phyloP scores from a whole-genome alignment of 2,113 vertebrate species.

The Pterocles gutturalis region DNA sequence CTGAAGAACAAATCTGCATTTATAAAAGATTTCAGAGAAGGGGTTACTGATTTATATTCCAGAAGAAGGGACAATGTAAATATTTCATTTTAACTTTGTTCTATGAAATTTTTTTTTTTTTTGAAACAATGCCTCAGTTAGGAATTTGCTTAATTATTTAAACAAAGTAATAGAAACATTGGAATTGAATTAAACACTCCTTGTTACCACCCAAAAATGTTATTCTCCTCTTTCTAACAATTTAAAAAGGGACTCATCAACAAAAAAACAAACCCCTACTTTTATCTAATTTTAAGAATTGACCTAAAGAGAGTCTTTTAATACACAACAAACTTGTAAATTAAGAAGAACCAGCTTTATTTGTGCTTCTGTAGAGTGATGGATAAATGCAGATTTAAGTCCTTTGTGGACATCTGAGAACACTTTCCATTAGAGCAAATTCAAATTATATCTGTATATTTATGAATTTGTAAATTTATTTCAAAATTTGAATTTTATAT shows the following conservation, averaged over 20 bases:
- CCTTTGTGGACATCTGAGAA: background rate
- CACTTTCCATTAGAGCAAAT: background rate
- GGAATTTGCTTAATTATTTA: background rate
- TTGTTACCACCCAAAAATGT: background rate
- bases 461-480: background rate
- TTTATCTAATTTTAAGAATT: background rate
- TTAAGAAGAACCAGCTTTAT: background rate
- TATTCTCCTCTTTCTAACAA: background rate
- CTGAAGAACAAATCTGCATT: background rate
- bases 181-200: background rate
- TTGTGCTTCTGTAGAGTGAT: background rate
- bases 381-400: background rate
- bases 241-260: background rate
- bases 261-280: fast-evolving
- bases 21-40: background rate
- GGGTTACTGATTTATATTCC: background rate
- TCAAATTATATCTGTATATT: background rate
- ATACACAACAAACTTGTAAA: background rate
- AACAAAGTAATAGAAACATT: background rate
- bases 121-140: background rate
- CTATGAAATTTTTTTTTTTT: background rate
- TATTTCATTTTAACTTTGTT: background rate
- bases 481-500: background rate
- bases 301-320: background rate
- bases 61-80: background rate